Conservation (phyloP, 2,113 vertebrate species). For the Pristiophorus japonicus region DNA sequence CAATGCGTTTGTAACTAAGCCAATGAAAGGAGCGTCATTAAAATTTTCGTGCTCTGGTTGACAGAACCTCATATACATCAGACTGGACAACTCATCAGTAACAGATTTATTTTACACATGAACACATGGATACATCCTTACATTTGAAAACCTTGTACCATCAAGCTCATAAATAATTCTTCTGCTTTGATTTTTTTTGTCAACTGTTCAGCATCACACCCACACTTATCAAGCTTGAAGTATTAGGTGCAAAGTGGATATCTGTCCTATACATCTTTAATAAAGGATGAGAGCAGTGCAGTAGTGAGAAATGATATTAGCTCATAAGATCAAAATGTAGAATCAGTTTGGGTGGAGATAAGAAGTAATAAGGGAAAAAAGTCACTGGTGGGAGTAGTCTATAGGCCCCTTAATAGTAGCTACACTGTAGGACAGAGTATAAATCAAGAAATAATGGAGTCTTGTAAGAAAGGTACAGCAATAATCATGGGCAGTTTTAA, state of each 20-base stretch:
- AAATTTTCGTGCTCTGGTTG: background rate
- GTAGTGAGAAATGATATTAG: too few relatives aligned
- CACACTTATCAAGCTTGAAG: background rate
- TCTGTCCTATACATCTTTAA: background rate
- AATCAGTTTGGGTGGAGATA: too few relatives aligned
- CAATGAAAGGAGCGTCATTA: background rate
- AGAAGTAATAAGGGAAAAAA: too few relatives aligned
- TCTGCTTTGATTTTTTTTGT: background rate
- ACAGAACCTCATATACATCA: background rate
- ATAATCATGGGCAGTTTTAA: too few relatives aligned
- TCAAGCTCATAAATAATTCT: background rate
- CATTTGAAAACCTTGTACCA: background rate
- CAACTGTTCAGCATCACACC: background rate
- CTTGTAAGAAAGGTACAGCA: too few relatives aligned
- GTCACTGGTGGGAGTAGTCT: too few relatives aligned
- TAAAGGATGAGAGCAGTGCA: too few relatives aligned
- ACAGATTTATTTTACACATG: background rate
- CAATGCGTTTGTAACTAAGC: constrained; percentile 11
- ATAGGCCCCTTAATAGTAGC: too few relatives aligned
- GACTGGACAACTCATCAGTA: background rate
- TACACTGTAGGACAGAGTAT: too few relatives aligned
- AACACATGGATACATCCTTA: background rate
- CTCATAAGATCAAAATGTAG: too few relatives aligned
- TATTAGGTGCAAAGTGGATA: background rate
- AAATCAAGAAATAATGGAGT: too few relatives aligned